Evolutionary conservation across 2,113 vertebrate species (phyloP).

Genomic region (Amblyornis subalaris): DNA sequence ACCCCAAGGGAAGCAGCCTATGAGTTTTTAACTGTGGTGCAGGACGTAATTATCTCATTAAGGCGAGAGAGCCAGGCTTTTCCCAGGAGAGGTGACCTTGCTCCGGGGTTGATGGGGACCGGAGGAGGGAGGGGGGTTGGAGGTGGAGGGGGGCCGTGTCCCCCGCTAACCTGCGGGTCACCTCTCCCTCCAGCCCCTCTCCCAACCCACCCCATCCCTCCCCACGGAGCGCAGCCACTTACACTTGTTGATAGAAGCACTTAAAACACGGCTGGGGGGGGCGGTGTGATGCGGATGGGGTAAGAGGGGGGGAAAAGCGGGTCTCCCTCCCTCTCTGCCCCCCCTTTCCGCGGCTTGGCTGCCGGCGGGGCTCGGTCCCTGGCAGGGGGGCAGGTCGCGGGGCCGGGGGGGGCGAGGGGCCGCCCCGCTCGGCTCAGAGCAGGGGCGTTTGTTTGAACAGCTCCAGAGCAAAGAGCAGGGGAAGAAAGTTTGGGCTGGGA

Average conservation of each 20-base stretch:
- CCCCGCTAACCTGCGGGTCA: conserved; percentile 11
- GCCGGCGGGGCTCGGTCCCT: neutral
- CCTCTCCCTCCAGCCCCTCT: neutral
- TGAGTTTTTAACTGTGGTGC: conserved; percentile 35
- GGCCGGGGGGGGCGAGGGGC: conserved; percentile 15
- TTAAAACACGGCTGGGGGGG: neutral
- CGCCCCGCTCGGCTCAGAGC: conserved; percentile 32
- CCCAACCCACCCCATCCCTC: neutral
- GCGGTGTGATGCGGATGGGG: neutral
- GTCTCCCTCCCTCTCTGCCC: neutral
- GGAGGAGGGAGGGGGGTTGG: neutral
- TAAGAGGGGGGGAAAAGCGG: neutral
- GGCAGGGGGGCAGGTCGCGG: conserved; percentile 2
- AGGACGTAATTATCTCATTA: conserved; percentile 58
- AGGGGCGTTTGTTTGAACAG: conserved; percentile 59
- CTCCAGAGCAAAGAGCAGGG: conserved; percentile 42
- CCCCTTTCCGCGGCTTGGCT: neutral
- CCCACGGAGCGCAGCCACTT: neutral
- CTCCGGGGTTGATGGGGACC: neutral
- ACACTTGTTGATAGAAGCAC: conserved; percentile 62
- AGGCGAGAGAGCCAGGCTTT: conserved; percentile 29
- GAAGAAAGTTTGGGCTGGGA: conserved; percentile 55
- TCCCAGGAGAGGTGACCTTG: conserved; percentile 7
- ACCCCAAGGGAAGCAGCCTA: conserved; percentile 22
- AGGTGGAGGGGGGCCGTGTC: neutral